These are phyloP conservation scores for Timema podura DNA, from an alignment of 2,888 invertebrate species.

Conservation along the genomic window DNA sequence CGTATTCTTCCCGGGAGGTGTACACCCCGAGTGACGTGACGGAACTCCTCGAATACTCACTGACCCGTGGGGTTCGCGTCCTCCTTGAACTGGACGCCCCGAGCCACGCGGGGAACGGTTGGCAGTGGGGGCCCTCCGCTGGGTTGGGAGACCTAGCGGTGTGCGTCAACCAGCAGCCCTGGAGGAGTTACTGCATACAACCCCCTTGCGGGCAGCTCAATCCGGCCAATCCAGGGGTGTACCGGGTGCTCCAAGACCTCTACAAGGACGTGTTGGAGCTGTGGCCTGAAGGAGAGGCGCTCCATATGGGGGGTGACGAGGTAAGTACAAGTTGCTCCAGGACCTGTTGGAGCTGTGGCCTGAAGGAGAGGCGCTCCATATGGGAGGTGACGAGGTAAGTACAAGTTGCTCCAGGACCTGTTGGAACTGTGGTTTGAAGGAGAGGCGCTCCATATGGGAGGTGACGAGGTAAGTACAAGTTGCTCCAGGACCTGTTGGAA, in stretches of 20 bases:
- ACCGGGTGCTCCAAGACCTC: slow-evolving; percentile 62
- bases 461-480: slow-evolving; percentile 78
- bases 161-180: slow-evolving; percentile 73
- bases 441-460: slow-evolving; percentile 72
- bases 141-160: slow-evolving; percentile 73
- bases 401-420: slow-evolving; percentile 70
- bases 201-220: slow-evolving; percentile 85
- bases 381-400: slow-evolving; percentile 82
- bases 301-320: slow-evolving; percentile 86
- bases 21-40: slow-evolving; percentile 62
- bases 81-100: slow-evolving; percentile 88
- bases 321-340: slow-evolving; percentile 63
- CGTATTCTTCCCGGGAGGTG: slow-evolving; percentile 63
- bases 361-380: slow-evolving; percentile 61
- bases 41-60: slow-evolving; percentile 68
- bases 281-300: slow-evolving; percentile 53
- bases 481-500: slow-evolving; percentile 66
- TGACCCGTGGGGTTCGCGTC: slow-evolving; percentile 74
- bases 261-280: slow-evolving; percentile 62
- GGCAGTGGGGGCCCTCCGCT: slow-evolving; percentile 70
- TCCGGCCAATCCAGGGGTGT: slow-evolving; percentile 67
- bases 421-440: slow-evolving; percentile 55
- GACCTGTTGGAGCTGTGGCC: slow-evolving; percentile 60
- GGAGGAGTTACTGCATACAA: slow-evolving; percentile 69
- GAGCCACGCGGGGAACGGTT: slow-evolving; percentile 78